A percentile compares a stretch with the other conserved stretches of the same genome.
Evolutionary conservation across 2,113 vertebrate species (phyloP).

Genomic region (Austrofundulus limnaeus): DNA sequence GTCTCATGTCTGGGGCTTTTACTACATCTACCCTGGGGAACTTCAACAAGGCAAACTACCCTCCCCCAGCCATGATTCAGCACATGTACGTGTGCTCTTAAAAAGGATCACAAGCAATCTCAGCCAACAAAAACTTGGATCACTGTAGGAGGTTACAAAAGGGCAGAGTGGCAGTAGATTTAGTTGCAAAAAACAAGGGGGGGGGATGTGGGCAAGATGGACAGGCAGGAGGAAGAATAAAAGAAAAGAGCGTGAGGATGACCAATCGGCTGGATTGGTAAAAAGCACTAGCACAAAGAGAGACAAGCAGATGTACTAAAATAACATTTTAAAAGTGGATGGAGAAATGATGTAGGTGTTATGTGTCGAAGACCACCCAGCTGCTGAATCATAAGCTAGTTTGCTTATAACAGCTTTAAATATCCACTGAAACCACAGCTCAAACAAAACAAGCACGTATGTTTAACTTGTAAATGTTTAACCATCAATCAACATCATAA

Average conservation of each 20-base stretch:
- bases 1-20: slow-evolving; percentile 58
- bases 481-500: slow-evolving; percentile 78
- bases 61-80: slow-evolving; percentile 43
- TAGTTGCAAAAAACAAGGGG: too few species aligned
- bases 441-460: slow-evolving; percentile 52
- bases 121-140: slow-evolving; percentile 49
- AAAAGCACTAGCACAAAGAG: not conserved
- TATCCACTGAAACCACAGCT: slow-evolving; percentile 55
- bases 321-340: slow-evolving; percentile 13
- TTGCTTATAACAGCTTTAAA: slow-evolving; percentile 44
- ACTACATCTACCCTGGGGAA: slow-evolving; percentile 64
- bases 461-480: slow-evolving; percentile 78
- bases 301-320: not conserved
- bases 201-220: slow-evolving; percentile 47
- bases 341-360: slow-evolving; percentile 10
- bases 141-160: slow-evolving; percentile 52
- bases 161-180: slow-evolving; percentile 39
- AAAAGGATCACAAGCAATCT: slow-evolving; percentile 29
- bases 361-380: slow-evolving; percentile 66
- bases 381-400: slow-evolving; percentile 23
- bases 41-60: slow-evolving; percentile 45
- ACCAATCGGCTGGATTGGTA: slow-evolving; percentile 26
- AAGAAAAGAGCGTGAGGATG: slow-evolving; percentile 17
- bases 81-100: slow-evolving; percentile 25
- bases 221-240: not conserved